Evolutionary conservation across 1,140 invertebrate species (phyloP).

Genomic region (Potamilus streckersoni): DNA sequence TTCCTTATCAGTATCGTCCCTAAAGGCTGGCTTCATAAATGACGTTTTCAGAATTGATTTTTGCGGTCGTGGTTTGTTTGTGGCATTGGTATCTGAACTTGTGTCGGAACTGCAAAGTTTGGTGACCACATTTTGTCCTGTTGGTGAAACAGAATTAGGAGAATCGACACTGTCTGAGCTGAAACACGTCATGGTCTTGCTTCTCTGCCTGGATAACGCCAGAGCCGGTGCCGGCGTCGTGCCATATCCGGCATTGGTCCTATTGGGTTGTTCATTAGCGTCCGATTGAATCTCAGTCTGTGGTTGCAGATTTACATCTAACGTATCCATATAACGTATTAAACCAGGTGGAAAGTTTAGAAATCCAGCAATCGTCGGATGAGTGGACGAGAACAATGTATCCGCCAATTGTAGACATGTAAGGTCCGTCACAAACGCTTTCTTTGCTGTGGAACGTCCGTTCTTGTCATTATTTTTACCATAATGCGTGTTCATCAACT

Average conservation of each 20-base stretch:
- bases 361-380: slow-evolving; percentile 9
- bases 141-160: neutral
- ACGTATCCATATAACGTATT: slow-evolving; percentile 1
- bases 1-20: neutral
- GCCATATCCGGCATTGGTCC: too few species aligned
- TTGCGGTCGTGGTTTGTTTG: slow-evolving; percentile 11
- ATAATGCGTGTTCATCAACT: slow-evolving; percentile 1
- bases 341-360: neutral
- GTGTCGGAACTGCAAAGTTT: too few species aligned
- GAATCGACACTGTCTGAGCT: neutral
- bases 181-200: neutral
- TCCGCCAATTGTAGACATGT: slow-evolving; percentile 24
- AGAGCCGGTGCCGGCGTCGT: neutral
- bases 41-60: slow-evolving; percentile 26
- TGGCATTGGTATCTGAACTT: neutral
- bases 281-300: neutral
- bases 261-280: neutral
- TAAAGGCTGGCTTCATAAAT: neutral
- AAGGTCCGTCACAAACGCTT: slow-evolving; percentile 8
- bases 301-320: neutral
- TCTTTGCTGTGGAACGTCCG: neutral
- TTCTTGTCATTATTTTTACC: neutral
- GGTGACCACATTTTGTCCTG: neutral
- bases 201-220: neutral
- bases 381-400: slow-evolving; percentile 9